phyloP scores from a whole-genome alignment of 2,113 vertebrate species.

The Anarrhichthys ocellatus region DNA sequence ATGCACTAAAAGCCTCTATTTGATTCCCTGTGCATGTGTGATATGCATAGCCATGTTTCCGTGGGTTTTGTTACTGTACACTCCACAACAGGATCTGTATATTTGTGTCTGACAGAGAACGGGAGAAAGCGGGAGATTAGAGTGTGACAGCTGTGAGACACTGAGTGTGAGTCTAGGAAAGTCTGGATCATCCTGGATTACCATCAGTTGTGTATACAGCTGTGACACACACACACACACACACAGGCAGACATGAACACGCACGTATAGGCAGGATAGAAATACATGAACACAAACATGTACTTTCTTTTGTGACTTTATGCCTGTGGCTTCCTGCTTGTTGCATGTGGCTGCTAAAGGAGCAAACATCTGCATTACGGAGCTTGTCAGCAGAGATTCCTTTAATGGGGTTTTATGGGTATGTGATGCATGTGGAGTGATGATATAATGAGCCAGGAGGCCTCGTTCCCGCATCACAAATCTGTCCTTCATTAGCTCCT shows the following conservation, averaged over 20 bases:
- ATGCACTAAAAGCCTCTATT: constrained; percentile 12
- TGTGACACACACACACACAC: constrained; percentile 53
- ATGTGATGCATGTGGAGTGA: constrained; percentile 26
- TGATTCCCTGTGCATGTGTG: background rate
- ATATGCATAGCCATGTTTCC: constrained; percentile 23
- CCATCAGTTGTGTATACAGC: constrained; percentile 75
- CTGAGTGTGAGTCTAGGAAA: constrained; percentile 81
- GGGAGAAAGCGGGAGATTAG: constrained; percentile 65
- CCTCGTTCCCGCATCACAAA: constrained; percentile 33
- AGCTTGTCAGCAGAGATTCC: constrained; percentile 24
- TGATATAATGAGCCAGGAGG: constrained; percentile 59
- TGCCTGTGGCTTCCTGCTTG: constrained; percentile 3
- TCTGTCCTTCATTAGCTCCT: constrained; percentile 45
- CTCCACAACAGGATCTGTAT: constrained; percentile 11
- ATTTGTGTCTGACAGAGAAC: constrained; percentile 44
- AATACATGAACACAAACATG: constrained; percentile 31
- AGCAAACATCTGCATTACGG: background rate
- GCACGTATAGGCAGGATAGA: constrained; percentile 12
- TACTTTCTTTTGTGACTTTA: constrained; percentile 13
- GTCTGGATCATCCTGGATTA: constrained; percentile 86
- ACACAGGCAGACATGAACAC: constrained; percentile 19
- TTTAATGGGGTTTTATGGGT: constrained; percentile 27
- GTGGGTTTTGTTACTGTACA: constrained; percentile 27
- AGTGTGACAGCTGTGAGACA: constrained; percentile 82
- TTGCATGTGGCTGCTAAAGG: constrained; percentile 13